Base-by-base conservation (phyloP, 2,797 vertebrate species). In the Eulemur rubriventer region DNA sequence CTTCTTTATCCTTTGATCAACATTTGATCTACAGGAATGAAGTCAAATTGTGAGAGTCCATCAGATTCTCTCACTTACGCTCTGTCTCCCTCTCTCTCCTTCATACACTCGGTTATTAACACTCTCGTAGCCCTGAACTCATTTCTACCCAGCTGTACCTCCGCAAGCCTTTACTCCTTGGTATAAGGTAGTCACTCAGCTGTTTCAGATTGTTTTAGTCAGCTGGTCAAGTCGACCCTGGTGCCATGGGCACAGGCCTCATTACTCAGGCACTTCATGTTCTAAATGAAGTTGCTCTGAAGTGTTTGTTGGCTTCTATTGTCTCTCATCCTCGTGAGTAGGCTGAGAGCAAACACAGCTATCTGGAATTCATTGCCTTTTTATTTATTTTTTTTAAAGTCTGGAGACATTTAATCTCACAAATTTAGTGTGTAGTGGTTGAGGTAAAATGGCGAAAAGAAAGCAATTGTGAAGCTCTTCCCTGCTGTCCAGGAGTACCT, bases 1-100 rank as follows among this genome's bases (percentile, higher is more conserved):
- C 93, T 85, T 92, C 90, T 87, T 97, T 82, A 85, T 96, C 93
- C 38, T 87, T 35, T 96, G 52, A 50, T 96, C 91, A 95, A 97
- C 38, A 80, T 52, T 97, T 87, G 80, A 95, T 97, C 96, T 96
- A 43, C 84, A 82, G 83, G 82, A 84, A 84, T 4, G 83, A 3
- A 96, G 92, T 80, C 91, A 82, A 14, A 10, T 13, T 88, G 46
- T 73, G 94, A 96, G 95, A 86, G 85, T 43, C 52, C 55, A 35
- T 65, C 33, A 11, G 63, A 69, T 28, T 79, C 63, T 52, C 41
- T 67, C 69, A 3, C 38, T 59, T 10, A 38, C 2, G 0, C 63
- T 22, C 1, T 6, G 1, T 1, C 2, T 35, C 4, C 4, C 59
- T n/a, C 20, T 48, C 43, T 61, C 20, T 38, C 35, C 11, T 38